phyloP scores from a whole-genome alignment of 30 jellyfish, hydroid and myxozoan species.

The Pseudorhiza aurosa region DNA sequence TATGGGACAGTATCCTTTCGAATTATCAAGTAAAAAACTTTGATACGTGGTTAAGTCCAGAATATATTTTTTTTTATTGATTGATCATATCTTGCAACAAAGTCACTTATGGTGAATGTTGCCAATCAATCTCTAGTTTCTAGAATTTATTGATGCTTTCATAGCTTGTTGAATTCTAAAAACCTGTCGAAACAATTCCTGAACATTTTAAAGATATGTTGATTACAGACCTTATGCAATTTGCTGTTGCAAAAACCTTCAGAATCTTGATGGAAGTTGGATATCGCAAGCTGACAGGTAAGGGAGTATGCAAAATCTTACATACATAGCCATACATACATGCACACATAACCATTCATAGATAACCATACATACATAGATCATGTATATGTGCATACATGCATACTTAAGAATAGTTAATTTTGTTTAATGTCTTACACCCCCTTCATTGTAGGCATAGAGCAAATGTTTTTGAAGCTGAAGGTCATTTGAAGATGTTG shows the following conservation, averaged over 20 bases:
- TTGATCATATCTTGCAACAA: not conserved
- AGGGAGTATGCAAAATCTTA: too few relatives aligned
- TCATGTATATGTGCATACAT: not conserved
- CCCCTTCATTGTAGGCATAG: slow-evolving; percentile 21
- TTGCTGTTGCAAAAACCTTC: slow-evolving; percentile 62
- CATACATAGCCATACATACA: too few relatives aligned
- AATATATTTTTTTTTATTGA: too few relatives aligned
- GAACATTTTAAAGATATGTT: not conserved
- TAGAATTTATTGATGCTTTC: too few relatives aligned
- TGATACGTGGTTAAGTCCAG: too few relatives aligned
- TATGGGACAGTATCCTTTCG: slow-evolving; percentile 68
- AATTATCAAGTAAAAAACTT: too few relatives aligned
- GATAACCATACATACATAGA: not conserved
- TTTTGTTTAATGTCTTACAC: not conserved
- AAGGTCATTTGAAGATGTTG: slow-evolving; percentile 54
- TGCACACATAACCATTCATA: too few relatives aligned
- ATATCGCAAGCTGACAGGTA: slow-evolving; percentile 59
- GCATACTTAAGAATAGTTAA: too few relatives aligned
- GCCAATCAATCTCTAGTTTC: not conserved
- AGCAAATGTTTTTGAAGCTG: slow-evolving; percentile 61
- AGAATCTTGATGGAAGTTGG: slow-evolving; percentile 40
- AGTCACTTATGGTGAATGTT: not conserved
- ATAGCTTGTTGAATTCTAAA: too few relatives aligned
- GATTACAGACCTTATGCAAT: slow-evolving; percentile 56
- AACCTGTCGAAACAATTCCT: too few relatives aligned